These are phyloP conservation scores for Hecatera dysodea DNA, from an alignment of 2,888 invertebrate genomes.

Conservation along the genomic window DNA sequence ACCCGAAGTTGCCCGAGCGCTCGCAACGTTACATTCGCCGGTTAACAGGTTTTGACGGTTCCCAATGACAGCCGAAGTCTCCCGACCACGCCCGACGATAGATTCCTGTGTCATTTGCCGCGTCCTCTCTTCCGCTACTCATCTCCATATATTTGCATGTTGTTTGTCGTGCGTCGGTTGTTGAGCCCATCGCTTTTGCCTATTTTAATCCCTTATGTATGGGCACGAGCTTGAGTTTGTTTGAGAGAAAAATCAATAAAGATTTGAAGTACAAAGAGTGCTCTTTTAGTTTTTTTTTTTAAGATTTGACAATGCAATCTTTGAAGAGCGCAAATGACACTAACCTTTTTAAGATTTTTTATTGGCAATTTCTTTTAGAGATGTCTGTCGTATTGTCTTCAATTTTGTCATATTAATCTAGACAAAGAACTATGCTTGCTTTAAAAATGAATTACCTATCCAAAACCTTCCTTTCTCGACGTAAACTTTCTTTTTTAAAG, in stretches of 20 bases:
- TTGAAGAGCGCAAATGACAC: neutral
- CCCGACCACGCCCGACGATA: slow-evolving; percentile 44
- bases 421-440: neutral
- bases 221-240: slow-evolving; percentile 25
- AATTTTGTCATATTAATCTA: neutral
- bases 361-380: neutral
- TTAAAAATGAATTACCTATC: neutral
- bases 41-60: neutral
- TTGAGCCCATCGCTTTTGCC: slow-evolving; percentile 42
- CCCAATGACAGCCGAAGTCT: slow-evolving; percentile 10
- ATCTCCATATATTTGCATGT: slow-evolving; percentile 67
- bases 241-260: slow-evolving; percentile 30
- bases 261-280: neutral
- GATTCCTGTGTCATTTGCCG: slow-evolving; percentile 61
- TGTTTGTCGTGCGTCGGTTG: slow-evolving; percentile 59
- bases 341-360: neutral
- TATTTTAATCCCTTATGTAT: slow-evolving; percentile 49
- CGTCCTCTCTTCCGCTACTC: slow-evolving; percentile 59
- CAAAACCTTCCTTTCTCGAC: neutral
- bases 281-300: neutral
- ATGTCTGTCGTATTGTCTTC: neutral
- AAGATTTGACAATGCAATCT: neutral
- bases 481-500: slow-evolving; percentile 1
- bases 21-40: slow-evolving; percentile 32
- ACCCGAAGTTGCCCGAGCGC: slow-evolving; percentile 25